Evolutionary conservation across 2,888 invertebrate species (phyloP).

Genomic region (Lasioglossum leucozonium): DNA sequence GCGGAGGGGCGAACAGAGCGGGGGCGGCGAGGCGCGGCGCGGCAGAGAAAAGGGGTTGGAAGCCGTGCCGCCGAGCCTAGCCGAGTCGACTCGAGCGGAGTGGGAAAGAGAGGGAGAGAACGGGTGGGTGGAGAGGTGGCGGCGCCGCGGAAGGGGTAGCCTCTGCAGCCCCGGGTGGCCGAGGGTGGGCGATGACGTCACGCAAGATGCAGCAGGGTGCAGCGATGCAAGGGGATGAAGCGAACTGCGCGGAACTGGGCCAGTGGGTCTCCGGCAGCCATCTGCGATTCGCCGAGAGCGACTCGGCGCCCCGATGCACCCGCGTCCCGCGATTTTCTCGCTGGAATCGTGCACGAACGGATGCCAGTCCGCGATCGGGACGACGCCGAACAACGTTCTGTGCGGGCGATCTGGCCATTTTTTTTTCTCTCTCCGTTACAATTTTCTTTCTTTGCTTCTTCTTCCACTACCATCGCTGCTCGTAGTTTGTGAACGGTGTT

Average conservation of each 20-base stretch:
- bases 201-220: constrained; percentile 81
- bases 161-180: constrained; percentile 73
- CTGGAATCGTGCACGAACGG: not conserved
- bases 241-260: constrained; percentile 81
- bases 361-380: not conserved
- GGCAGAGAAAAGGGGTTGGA: constrained; percentile 20
- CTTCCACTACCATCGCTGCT: not conserved
- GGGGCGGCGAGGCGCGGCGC: not conserved
- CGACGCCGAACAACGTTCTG: not conserved
- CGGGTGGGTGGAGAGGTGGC: constrained; percentile 46
- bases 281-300: constrained; percentile 77
- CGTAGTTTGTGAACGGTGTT: constrained; percentile 18
- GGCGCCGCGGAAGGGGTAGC: constrained; percentile 68
- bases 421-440: not conserved
- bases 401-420: constrained; percentile 1
- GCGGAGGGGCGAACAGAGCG: not conserved
- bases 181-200: constrained; percentile 77
- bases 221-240: constrained; percentile 78
- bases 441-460: not conserved
- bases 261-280: constrained; percentile 83
- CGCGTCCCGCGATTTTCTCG: constrained; percentile 38
- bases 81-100: constrained; percentile 26
- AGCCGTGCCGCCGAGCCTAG: constrained; percentile 40
- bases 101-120: not conserved
- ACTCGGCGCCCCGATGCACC: constrained; percentile 37